Evolutionary conservation across 2,113 vertebrate genomes (phyloP), one percentile per base, ranked within the genome.

Genomic region (Chamaetylas fuelleborni): DNA sequence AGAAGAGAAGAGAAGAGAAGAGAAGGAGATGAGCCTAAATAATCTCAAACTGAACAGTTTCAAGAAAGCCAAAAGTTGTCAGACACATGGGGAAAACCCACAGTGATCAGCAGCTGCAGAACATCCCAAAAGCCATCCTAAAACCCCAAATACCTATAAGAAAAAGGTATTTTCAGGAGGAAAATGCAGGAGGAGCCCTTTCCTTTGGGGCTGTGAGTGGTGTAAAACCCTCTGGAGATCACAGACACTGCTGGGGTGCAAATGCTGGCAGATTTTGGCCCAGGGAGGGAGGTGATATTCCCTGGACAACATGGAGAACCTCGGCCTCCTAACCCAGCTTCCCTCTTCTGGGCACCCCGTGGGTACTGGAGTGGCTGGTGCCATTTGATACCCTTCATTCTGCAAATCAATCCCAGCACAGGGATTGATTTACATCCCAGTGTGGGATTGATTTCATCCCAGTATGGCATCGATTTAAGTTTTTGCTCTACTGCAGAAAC

Each of bases 21-120:
- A n/a, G n/a, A n/a, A n/a, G n/a, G n/a, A n/a, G n/a, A n/a, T n/a
- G n/a, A 73, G 58, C 33, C 23, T 3, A 9, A 83, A 74, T 12
- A 51, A 70, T 14, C 38, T 50, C 14, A 18, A 40, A 22, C 0
- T 6, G 24, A 67, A 34, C 3, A 14, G 42, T 31, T 92, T 58
- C 12, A 29, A 9, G 29, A 36, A n/a, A 58, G 20, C 6, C 47
- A 20, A 5, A 69, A 70, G 14, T 4, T 58, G 34, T 31, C 50
- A 73, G 53, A 18, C 0, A 5, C 0, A 0, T 11, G 42, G 17
- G 17, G 33, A 9, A n/a, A 34, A 14, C 38, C 20, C 12, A 18
- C 5, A 42, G 23, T 0, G 0, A 54, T 6, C 15, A 33, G 42
- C 25, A 80, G 50, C 38, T 31, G 43, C n/a, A 82, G 40, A 82